Evolutionary conservation across 2,888 invertebrate species (phyloP), one percentile per base, ranked within the genome.

Genomic region (Pachydiplax longipennis): DNA sequence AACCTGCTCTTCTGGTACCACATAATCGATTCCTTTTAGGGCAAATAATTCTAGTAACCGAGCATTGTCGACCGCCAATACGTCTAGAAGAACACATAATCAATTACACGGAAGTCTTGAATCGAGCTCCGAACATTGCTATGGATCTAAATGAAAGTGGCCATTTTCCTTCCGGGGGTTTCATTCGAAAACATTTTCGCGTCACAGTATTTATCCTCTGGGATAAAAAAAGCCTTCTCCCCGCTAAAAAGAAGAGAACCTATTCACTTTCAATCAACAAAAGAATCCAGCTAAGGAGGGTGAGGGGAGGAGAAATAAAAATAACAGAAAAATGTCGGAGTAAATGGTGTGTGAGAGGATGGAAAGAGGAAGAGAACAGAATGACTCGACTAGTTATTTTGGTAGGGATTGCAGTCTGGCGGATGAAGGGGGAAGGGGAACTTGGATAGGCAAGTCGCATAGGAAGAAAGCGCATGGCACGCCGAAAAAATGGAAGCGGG

Each of bases 181-280:
- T 61, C 87, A 65, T 40, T 87, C 61, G n/a, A 65, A 87, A 87
- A 87, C 58, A 87, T 65, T 65, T 87, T 31, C 87, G 3, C 37
- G 22, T 40, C 87, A 22, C 22, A 35, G 73, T 73, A 73, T 73
- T 48, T 82, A 6, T 82, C 82, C 82, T 82, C 44, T 48, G 25
- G 13, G 44, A 48, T 25, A n/a, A 40, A 15, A n/a, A 31, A 31
- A 48, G 31, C 44, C 44, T 15, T 44, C 44, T 12, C 83, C 0
- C 44, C 53, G 87, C 18, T 61, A 61, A 87, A 44, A 58, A 61
- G 18, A 31, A 35, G n/a, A 37, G 61, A 61, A 35, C 53, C 31
- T 87, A 87, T 87, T 87, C 87, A 87, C 87, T 87, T 87, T 87
- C 87, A 87, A 87, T 87, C 87, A 87, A 87, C 87, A 87, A 87